Conservation (phyloP, 2,888 invertebrate genomes). For the Rotaria sp. region DNA sequence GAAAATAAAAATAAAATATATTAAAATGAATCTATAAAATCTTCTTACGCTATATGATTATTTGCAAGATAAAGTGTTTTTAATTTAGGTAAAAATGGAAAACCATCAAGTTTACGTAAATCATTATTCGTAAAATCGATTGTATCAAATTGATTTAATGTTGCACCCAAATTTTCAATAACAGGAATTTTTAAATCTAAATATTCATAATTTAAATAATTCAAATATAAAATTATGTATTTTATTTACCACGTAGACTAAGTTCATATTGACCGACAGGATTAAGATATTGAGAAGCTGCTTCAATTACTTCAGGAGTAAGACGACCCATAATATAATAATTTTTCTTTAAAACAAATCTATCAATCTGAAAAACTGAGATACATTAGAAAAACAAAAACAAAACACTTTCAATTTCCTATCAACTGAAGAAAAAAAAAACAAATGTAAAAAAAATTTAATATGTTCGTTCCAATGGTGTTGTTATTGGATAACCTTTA, state of each 20-base stretch:
- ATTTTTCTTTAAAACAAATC: neutral
- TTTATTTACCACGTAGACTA: slow-evolving; percentile 73
- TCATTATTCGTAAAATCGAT: slow-evolving; percentile 98
- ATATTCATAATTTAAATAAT: slow-evolving; percentile 48
- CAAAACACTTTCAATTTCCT: neutral
- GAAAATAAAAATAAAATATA: neutral
- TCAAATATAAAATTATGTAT: neutral
- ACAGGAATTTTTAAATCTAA: slow-evolving; percentile 93
- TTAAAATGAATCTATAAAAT: too few relatives aligned
- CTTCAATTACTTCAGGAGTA: slow-evolving; percentile 54
- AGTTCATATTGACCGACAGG: slow-evolving; percentile 89
- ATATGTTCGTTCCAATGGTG: slow-evolving; percentile 10
- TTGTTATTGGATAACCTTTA: slow-evolving; percentile 9
- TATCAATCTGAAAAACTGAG: neutral
- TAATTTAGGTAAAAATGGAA: slow-evolving; percentile 61
- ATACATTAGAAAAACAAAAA: neutral
- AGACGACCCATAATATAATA: slow-evolving; percentile 51
- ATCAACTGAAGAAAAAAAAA: neutral
- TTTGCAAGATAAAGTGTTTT: slow-evolving; percentile 36
- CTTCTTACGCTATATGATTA: slow-evolving; percentile 35
- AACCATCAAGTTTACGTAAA: slow-evolving; percentile 88
- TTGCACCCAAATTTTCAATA: slow-evolving; percentile 95
- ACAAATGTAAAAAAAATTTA: neutral
- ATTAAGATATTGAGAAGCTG: slow-evolving; percentile 80
- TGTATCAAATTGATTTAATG: slow-evolving; percentile 95